phyloP scores from a whole-genome alignment of 1,140 invertebrate genomes.

The Apolygus lucorum region DNA sequence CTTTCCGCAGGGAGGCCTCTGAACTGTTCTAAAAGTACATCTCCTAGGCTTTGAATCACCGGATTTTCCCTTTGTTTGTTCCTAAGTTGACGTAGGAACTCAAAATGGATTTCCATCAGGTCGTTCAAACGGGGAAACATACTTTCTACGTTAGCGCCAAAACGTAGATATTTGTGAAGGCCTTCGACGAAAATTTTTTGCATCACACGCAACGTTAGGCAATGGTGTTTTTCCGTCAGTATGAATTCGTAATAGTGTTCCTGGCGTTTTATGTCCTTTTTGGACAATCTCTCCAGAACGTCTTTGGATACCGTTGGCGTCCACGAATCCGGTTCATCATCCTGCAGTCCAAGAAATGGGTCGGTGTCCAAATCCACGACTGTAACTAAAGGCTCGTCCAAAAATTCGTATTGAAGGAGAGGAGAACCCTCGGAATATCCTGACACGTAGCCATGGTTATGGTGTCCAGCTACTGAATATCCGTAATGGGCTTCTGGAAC shows the following conservation, averaged over 20 bases:
- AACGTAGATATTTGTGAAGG: conserved; percentile 64
- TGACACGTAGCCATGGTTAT: not conserved
- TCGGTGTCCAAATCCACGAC: conserved; percentile 61
- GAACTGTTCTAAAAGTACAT: conserved; percentile 78
- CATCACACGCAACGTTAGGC: conserved; percentile 85
- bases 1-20: conserved; percentile 48
- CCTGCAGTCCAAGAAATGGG: conserved; percentile 64
- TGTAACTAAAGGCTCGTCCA: conserved; percentile 52
- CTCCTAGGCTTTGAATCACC: conserved; percentile 70
- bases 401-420: conserved; percentile 51
- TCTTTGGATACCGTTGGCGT: conserved; percentile 80
- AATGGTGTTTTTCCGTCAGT: conserved; percentile 92
- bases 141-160: conserved; percentile 59
- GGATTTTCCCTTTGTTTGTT: conserved; percentile 60
- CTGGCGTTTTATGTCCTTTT: conserved; percentile 80
- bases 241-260: conserved; percentile 95
- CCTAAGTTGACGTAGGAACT: conserved; percentile 66
- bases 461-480: not conserved
- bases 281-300: conserved; percentile 38
- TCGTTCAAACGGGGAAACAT: conserved; percentile 84
- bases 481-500: not conserved
- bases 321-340: conserved; percentile 85
- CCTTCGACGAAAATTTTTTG: conserved; percentile 86
- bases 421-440: conserved; percentile 51
- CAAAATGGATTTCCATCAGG: conserved; percentile 76